Base-by-base conservation (phyloP, 2,888 invertebrate genomes). In the Colostygia pectinataria region DNA sequence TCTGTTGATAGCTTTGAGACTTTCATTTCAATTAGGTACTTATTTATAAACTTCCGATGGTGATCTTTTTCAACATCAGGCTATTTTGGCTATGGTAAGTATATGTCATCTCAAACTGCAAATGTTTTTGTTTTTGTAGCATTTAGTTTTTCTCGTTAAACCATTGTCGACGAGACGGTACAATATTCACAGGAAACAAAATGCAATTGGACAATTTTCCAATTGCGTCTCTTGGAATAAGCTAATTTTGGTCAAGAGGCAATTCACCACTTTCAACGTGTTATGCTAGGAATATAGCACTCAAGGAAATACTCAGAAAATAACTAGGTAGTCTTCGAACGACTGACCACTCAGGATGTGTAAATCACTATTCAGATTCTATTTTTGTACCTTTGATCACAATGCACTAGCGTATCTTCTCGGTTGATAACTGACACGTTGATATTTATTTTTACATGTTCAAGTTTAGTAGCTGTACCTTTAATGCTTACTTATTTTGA, bases 201-300 rank as follows among this genome's bases (percentile, higher is more conserved):
- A 82, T 82, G 81, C 81, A 89, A 89, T 88, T 87, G 88, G 80
- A 60, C 83, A 88, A 89, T 89, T 85, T 86, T 82, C 74, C 89
- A 88, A 86, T 89, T 89, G 86, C 67, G 67, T 53, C 74, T 67
- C 69, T 65, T 73, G 72, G 75, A 74, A 72, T 71, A 72, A 66
- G 70, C 71, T 81, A 80, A 83, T 79, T 83, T 85, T 76, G 75
- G 75, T 76, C 73, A 64, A 66, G 72, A 71, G 72, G 71, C 74
- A 76, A 80, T 76, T 74, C 70, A 59, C 70, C 71, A 66, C 68
- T 74, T 71, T 67, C 66, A 54, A 40, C 23, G 55, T 62, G 63
- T 61, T 61, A 10, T 36, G 55, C 55, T 55, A 61, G 58, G 63
- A 66, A 67, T 59, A 58, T 59, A 57, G 48, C 46, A 56, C 55